phyloP scores from a whole-genome alignment of 2,113 vertebrate genomes.

The Ptilorrhoa leucosticta region DNA sequence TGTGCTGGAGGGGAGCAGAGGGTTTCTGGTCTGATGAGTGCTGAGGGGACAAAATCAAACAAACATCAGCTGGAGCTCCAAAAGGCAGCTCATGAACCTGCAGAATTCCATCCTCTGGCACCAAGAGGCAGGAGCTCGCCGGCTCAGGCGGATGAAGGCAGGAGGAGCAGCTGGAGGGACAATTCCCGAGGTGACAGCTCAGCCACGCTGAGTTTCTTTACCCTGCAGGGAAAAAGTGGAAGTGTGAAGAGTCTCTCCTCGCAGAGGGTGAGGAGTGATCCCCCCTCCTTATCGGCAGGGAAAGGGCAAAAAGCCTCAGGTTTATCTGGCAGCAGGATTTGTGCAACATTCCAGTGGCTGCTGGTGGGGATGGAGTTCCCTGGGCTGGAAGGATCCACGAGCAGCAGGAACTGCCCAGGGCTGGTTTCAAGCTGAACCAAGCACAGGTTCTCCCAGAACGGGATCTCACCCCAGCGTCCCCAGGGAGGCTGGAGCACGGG shows the following conservation, averaged over 20 bases:
- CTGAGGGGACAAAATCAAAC: background rate
- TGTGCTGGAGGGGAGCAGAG: background rate
- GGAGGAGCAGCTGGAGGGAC: background rate
- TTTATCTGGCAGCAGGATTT: background rate
- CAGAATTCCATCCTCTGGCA: background rate
- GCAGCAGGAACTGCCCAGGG: background rate
- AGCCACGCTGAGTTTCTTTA: rapidly evolving
- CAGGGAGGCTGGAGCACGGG: background rate
- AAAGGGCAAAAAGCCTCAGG: background rate
- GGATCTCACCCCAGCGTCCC: background rate
- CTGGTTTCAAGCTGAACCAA: background rate
- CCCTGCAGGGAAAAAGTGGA: background rate
- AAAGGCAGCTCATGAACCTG: rapidly evolving
- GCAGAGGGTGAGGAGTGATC: background rate
- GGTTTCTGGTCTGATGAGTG: background rate
- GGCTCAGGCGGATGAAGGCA: background rate
- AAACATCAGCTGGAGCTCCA: background rate
- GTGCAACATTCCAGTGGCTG: background rate
- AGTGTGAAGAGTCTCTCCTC: background rate
- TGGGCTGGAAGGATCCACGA: background rate
- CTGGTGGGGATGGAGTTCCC: background rate
- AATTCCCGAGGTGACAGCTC: background rate
- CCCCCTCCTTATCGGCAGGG: background rate
- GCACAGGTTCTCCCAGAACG: background rate
- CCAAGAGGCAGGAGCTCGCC: background rate